Base-by-base conservation (phyloP, 1,140 invertebrate species). In the Apis dorsata region DNA sequence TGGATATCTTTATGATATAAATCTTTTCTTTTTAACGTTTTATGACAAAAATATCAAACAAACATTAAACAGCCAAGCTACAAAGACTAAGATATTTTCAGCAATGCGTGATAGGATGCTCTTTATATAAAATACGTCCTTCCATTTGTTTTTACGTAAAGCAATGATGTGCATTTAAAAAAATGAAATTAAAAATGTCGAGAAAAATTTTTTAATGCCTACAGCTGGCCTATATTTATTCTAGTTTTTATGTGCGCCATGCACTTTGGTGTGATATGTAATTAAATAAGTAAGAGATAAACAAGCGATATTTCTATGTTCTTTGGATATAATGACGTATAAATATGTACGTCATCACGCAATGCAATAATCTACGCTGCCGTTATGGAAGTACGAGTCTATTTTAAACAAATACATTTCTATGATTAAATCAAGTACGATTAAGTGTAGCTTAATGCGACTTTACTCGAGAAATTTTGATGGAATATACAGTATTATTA, bases 281-380 rank as follows among this genome's bases (percentile, higher is more conserved):
- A 86, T 86, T 90, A 83, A 83, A 81, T 89, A 68, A 90, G 71
- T 62, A 69, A 85, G 83, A 44, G 66, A 86, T 62, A 70, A 76
- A 65, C 77, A 74, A 79, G 24, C 28, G 55, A 76, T 66, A 85
- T 13, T 85, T 59, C 34, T 17, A 74, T 49, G 66, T 82, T 84
- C 70, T 78, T 71, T 49, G 62, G 55, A 84, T 55, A 78, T 78
- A 81, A 17, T 63, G 34, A 60, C 53, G 72, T 70, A 63, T 73
- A 74, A 72, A 21, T 55, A 70, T 24, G 70, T 81, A 81, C 75
- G 63, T 69, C 63, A 62, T 72, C 44, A 83, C 57, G 44, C 69
- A 72, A 88, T 89, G 81, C 89, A 90, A 90, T 90, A 89, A 82
- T 85, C 63, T 69, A 86, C 44, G 84, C 89, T 90, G 89, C 89